Evolutionary conservation across 2,797 vertebrate genomes (phyloP).

Genomic region (Eospalax fontanierii): DNA sequence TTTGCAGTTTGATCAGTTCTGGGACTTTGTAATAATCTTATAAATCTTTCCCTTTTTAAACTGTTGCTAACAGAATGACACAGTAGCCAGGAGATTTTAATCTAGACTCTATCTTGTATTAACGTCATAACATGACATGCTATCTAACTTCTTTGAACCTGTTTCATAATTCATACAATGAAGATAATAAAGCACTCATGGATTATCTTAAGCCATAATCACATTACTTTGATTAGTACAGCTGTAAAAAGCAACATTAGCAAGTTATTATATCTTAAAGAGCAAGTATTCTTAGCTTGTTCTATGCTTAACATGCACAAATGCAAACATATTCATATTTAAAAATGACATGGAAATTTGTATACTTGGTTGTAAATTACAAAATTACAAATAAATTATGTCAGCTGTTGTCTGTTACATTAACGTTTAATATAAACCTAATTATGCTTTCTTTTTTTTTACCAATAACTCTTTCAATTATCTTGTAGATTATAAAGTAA

Average conservation of each 20-base stretch:
- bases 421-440: not conserved
- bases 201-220: not conserved
- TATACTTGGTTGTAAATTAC: slow-evolving; percentile 29
- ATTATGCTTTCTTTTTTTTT: not conserved
- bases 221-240: slow-evolving; percentile 16
- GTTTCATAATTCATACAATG: not conserved
- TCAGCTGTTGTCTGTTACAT: not conserved
- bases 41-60: not conserved
- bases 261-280: not conserved
- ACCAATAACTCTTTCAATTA: not conserved
- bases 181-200: not conserved
- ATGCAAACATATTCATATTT: not conserved
- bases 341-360: not conserved
- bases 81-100: not conserved
- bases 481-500: slow-evolving; percentile 53
- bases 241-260: not conserved
- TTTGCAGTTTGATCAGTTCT: too few species aligned
- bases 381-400: slow-evolving; percentile 52
- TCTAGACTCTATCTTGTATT: not conserved
- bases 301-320: slow-evolving; percentile 26
- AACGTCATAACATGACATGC: not conserved
- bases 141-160: not conserved
- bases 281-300: not conserved
- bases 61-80: not conserved
- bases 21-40: not conserved